Percentiles rank a stretch among this genome's conserved stretches.
Evolutionary conservation across 1,140 invertebrate species (phyloP).

Genomic region (Agrypnia vestita): DNA sequence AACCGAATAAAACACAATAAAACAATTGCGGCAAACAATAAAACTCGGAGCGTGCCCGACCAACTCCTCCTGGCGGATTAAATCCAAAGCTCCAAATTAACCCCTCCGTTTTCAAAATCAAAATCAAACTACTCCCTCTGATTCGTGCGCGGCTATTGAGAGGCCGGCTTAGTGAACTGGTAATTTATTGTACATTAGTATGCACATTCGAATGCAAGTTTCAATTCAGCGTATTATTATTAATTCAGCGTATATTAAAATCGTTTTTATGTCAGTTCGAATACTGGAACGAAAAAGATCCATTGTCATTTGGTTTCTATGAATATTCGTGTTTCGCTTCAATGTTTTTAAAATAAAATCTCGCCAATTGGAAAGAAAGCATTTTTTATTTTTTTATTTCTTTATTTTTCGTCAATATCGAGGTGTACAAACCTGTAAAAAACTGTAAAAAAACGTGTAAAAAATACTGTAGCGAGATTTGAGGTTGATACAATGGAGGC

Average conservation of each 20-base stretch:
- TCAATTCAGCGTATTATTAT: not conserved
- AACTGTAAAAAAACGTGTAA: too few relatives aligned
- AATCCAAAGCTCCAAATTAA: constrained; percentile 28
- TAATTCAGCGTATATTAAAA: not conserved
- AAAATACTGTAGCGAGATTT: too few relatives aligned
- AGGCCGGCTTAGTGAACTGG: constrained; percentile 26
- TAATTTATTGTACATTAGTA: constrained; percentile 27
- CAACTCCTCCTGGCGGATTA: constrained; percentile 28
- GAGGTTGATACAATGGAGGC: too few relatives aligned
- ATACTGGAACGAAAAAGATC: too few relatives aligned
- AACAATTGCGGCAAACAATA: constrained; percentile 38
- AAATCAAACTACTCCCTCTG: not conserved
- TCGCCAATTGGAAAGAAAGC: not conserved
- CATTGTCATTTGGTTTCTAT: not conserved
- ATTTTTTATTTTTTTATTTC: too few relatives aligned
- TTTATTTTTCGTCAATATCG: too few relatives aligned
- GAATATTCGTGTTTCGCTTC: not conserved
- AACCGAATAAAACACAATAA: constrained; percentile 21
- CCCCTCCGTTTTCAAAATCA: not conserved
- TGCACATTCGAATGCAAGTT: constrained; percentile 25
- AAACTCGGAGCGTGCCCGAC: constrained; percentile 16
- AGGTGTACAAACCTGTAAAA: too few relatives aligned
- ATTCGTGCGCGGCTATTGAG: not conserved
- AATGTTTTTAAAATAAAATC: not conserved
- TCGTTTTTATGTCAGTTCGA: not conserved